Evolutionary conservation across 2,797 vertebrate species (phyloP).

Genomic region (Sebastes dallii): DNA sequence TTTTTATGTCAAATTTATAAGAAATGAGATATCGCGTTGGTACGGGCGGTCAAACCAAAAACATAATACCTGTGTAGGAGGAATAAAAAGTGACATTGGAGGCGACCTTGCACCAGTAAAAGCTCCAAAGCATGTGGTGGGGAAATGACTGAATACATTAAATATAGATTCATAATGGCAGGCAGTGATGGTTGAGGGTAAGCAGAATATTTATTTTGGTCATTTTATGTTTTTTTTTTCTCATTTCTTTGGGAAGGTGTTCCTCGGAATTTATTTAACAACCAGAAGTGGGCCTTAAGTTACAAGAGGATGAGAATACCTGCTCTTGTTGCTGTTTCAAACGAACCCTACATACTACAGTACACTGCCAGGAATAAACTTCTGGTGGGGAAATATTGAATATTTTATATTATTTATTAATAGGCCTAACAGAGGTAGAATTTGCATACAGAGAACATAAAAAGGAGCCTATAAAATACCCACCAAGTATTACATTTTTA

Average conservation of each 20-base stretch:
- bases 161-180: neutral
- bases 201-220: too few relatives aligned
- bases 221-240: neutral
- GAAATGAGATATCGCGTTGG: too few relatives aligned
- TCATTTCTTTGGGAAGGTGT: neutral
- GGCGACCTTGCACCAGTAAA: neutral
- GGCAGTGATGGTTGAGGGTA: neutral
- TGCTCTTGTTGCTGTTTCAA: neutral
- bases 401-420: neutral
- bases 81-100: neutral
- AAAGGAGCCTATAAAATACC: neutral
- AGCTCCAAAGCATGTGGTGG: neutral
- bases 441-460: neutral
- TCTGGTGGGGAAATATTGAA: neutral
- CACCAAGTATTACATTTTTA: neutral
- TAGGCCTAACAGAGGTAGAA: neutral
- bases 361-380: neutral
- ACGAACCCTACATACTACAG: accelerated
- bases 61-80: too few relatives aligned
- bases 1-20: too few relatives aligned
- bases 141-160: neutral
- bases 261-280: neutral
- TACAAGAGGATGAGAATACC: neutral
- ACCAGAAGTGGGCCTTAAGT: neutral
- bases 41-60: too few relatives aligned